Base-by-base conservation (phyloP, 2,797 vertebrate genomes). In the Gephyroberyx darwinii region DNA sequence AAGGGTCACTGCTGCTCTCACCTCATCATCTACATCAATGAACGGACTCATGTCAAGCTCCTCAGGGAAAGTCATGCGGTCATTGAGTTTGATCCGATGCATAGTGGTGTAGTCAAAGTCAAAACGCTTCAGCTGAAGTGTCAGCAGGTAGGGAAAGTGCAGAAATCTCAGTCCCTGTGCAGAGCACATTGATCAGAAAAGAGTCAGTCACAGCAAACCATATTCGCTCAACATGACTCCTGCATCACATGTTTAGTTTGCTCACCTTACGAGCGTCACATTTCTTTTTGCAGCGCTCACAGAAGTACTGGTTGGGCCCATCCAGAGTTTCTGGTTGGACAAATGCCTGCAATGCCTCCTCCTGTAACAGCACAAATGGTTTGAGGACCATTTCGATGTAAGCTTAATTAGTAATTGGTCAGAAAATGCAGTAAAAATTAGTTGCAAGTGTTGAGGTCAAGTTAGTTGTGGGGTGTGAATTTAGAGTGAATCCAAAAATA, bases 31-130 rank as follows among this genome's bases (percentile, higher is more conserved):
- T 63, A 98, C 93, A 62, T 99, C 98, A 60, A 98, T 99, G 90
- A 99, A 98, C 45, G 97, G 95, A 87, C 96, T 95, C 98, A 99
- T 99, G 89, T 99, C 98, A 45, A 99, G 89, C 87, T 99, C 97
- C 55, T 99, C 98, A 0, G 97, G 98, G 92, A 99, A 99, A 74
- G 96, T 96, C 98, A 99, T 99, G 81, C 97, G 95, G 86, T 99
- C 97, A 33, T 99, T 99, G 62, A 99, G 92, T 85, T 99, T 99
- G 89, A 99, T 99, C 82, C 98, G 96, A 89, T 99, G 98, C 98
- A 99, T 98, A 82, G 97, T 99, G 91, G 96, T 98, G 88, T 99
- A 99, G 93, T 99, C 98, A 39, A 99, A 99, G 91, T 99, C 98
- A 89, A 99, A 99, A 1, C 98, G 95, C 92, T 99, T 99, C 85